Percentiles rank a stretch among this genome's conserved stretches.
Conservation (phyloP, 2,797 vertebrate species). For the Morelia viridis region DNA sequence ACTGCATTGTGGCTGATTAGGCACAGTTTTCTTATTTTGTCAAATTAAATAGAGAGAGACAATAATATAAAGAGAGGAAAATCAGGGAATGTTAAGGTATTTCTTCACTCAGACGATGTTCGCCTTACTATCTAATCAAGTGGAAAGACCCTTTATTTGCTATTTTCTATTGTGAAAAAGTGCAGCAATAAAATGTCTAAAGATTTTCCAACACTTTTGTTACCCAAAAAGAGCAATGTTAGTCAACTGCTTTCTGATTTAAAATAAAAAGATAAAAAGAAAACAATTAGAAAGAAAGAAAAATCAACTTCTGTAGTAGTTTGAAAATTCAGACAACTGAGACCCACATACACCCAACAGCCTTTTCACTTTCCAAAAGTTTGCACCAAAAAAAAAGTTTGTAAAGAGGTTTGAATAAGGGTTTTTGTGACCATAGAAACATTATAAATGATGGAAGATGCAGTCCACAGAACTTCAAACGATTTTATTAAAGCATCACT, state of each 20-base stretch:
- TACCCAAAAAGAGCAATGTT: conserved; percentile 81
- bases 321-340: conserved; percentile 74
- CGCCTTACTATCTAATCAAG: conserved; percentile 89
- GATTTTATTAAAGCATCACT: conserved; percentile 99
- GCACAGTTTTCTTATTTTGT: conserved; percentile 77
- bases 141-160: conserved; percentile 85
- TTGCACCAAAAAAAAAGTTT: conserved; percentile 98
- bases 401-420: conserved; percentile 82
- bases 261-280: conserved; percentile 72
- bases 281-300: conserved; percentile 46
- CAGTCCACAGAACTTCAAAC: conserved; percentile 96
- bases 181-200: conserved; percentile 79
- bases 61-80: conserved; percentile 67
- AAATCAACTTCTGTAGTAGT: conserved; percentile 76
- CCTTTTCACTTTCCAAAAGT: conserved; percentile 87
- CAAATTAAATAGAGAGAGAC: conserved; percentile 64
- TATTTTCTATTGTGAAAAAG: conserved; percentile 76
- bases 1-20: conserved; percentile 89
- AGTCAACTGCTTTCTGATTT: conserved; percentile 89
- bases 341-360: conserved; percentile 82
- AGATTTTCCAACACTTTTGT: conserved; percentile 87
- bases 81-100: conserved; percentile 81
- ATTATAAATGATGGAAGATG: conserved; percentile 95
- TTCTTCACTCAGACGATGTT: conserved; percentile 82
- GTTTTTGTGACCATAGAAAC: conserved; percentile 94